These are phyloP conservation scores for Vulpes ferrilata DNA, from an alignment of 2,113 vertebrate genomes.

Conservation along the genomic window DNA sequence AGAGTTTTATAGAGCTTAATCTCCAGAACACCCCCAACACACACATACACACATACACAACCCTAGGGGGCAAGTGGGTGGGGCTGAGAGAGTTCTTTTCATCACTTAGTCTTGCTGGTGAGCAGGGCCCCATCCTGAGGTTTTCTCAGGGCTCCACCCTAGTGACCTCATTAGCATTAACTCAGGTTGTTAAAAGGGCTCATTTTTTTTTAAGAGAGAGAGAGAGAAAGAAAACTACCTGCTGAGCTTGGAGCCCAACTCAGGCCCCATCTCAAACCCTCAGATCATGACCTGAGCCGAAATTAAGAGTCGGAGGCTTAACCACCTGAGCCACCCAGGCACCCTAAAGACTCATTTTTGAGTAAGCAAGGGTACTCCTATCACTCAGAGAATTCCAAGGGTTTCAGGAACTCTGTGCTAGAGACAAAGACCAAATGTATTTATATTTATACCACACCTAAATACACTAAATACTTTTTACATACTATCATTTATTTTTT, in stretches of 20 bases:
- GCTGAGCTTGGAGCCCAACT: background rate
- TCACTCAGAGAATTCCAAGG: background rate
- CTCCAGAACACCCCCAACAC: background rate
- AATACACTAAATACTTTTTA: background rate
- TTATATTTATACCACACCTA: background rate
- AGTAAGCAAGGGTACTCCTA: background rate
- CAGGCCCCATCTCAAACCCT: background rate
- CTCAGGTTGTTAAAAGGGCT: background rate
- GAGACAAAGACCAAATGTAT: background rate
- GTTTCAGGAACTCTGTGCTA: background rate
- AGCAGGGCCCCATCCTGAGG: background rate
- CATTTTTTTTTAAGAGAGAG: background rate
- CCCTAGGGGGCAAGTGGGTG: rapidly evolving
- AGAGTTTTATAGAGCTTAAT: background rate
- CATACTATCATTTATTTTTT: too few species aligned
- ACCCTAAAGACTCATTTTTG: background rate
- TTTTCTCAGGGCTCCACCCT: background rate
- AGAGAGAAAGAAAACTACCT: background rate
- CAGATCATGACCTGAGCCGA: background rate
- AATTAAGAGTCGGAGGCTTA: background rate
- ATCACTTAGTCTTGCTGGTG: background rate
- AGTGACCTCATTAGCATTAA: background rate
- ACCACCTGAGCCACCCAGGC: background rate
- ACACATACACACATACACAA: background rate
- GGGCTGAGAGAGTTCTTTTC: background rate